Evolutionary conservation across 2,888 invertebrate species (phyloP).

Genomic region (Napeogenes inachia): DNA sequence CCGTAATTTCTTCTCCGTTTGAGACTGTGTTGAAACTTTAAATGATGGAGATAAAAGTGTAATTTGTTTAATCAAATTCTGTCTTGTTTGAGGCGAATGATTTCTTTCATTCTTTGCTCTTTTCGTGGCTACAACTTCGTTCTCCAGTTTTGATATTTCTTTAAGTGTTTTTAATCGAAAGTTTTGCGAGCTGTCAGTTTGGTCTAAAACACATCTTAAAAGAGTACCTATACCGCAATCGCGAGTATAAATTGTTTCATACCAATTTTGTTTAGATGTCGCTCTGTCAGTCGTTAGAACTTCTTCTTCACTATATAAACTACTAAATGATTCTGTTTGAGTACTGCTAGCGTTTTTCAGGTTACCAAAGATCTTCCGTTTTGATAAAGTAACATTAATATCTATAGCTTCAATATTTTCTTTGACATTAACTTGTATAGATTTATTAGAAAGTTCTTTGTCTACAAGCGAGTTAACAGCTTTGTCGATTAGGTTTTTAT

Average conservation of each 20-base stretch:
- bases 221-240: constrained; percentile 43
- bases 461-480: constrained; percentile 24
- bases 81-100: constrained; percentile 27
- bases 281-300: constrained; percentile 33
- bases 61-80: constrained; percentile 42
- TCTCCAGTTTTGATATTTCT: constrained; percentile 20
- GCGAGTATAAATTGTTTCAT: constrained; percentile 32
- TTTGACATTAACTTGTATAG: constrained; percentile 16
- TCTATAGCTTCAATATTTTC: not conserved
- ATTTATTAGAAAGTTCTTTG: constrained; percentile 6
- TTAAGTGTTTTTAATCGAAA: constrained; percentile 20
- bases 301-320: constrained; percentile 18
- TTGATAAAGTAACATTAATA: not conserved
- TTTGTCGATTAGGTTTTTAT: constrained; percentile 22
- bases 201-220: constrained; percentile 38
- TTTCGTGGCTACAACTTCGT: constrained; percentile 19
- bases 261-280: constrained; percentile 42
- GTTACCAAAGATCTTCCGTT: not conserved
- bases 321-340: constrained; percentile 24
- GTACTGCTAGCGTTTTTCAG: constrained; percentile 19
- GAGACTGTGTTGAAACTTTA: constrained; percentile 47
- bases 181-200: constrained; percentile 28
- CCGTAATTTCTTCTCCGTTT: constrained; percentile 40
- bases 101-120: constrained; percentile 16
- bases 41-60: constrained; percentile 36